Evolutionary conservation across 2,888 invertebrate species (phyloP).

Genomic region (Melinopterus prodromus): DNA sequence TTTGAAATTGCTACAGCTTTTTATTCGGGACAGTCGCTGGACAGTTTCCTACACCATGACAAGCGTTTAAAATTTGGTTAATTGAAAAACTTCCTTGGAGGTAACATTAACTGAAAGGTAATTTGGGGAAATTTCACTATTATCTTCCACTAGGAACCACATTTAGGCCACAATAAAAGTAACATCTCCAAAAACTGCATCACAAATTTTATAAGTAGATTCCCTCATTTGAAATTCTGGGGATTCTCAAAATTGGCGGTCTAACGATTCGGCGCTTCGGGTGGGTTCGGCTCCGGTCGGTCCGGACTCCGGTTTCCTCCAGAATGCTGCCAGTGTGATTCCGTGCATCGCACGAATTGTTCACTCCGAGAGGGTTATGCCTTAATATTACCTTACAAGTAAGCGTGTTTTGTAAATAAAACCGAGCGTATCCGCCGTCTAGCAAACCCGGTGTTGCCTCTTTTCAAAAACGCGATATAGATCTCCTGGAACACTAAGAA

Average conservation of each 20-base stretch:
- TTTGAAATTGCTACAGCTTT: background rate
- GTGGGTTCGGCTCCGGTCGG: constrained; percentile 6
- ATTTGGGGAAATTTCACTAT: background rate
- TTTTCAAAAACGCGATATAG: background rate
- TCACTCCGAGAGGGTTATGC: background rate
- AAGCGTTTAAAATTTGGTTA: background rate
- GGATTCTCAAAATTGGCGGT: background rate
- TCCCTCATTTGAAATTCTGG: background rate
- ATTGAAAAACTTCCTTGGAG: background rate
- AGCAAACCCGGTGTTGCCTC: background rate
- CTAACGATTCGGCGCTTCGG: background rate
- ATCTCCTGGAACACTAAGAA: background rate
- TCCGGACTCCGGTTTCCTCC: constrained; percentile 10
- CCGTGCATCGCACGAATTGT: constrained; percentile 13
- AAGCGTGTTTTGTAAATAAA: background rate
- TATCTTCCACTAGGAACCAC: too few species aligned
- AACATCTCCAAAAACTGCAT: too few species aligned
- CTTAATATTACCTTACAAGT: background rate
- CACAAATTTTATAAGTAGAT: too few species aligned
- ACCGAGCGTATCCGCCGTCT: background rate
- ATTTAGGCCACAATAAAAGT: too few species aligned
- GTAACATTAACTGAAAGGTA: background rate
- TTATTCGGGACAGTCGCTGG: background rate
- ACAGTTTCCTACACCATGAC: background rate
- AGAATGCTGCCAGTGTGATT: constrained; percentile 21